phyloP scores from a whole-genome alignment of 2,888 invertebrate genomes.

The Hydraecia micacea region DNA sequence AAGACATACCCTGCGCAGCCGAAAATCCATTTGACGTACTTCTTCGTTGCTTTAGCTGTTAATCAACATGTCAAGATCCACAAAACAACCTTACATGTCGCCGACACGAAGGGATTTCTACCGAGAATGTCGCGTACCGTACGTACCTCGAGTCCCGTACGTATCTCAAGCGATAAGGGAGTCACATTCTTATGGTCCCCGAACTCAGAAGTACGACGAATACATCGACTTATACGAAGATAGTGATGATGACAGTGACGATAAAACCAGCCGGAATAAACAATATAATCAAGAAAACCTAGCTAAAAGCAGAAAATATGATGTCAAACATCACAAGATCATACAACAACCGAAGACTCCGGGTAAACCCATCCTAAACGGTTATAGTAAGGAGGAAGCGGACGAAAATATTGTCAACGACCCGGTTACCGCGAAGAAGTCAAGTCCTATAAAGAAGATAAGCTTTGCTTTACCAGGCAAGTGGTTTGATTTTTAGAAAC shows the following conservation, averaged over 20 bases:
- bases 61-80: constrained; percentile 27
- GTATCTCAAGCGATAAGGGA: constrained; percentile 19
- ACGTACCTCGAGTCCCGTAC: not conserved
- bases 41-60: constrained; percentile 12
- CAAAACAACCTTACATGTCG: not conserved
- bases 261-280: not conserved
- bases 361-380: constrained; percentile 22
- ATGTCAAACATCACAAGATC: not conserved
- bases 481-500: not conserved
- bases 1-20: not conserved
- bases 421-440: not conserved
- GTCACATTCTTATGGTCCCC: constrained; percentile 2
- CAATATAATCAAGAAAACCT: not conserved
- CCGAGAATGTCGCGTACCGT: not conserved
- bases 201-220: constrained; percentile 23
- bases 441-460: constrained; percentile 45
- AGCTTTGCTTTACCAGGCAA: constrained; percentile 32
- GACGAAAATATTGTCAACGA: not conserved
- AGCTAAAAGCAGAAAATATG: not conserved
- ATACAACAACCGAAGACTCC: not conserved
- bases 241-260: constrained; percentile 15
- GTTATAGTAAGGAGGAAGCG: not conserved
- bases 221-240: constrained; percentile 29
- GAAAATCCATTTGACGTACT: constrained; percentile 18
- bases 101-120: not conserved